Evolutionary conservation across 1,140 invertebrate genomes (phyloP).

Genomic region (Drosophila tani): DNA sequence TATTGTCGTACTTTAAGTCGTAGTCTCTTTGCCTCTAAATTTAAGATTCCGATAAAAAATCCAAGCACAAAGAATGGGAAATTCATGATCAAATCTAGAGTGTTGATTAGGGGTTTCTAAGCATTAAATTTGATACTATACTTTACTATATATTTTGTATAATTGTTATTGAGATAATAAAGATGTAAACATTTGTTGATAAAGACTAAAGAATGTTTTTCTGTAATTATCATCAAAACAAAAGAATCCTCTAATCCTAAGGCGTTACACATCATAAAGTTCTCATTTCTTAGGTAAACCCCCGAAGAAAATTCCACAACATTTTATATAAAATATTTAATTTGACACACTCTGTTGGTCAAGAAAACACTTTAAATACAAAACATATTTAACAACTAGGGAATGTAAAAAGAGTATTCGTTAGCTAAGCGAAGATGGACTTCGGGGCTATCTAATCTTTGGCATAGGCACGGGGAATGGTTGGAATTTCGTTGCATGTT

Average conservation of each 20-base stretch:
- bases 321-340: slow-evolving; percentile 58
- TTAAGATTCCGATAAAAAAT: slow-evolving; percentile 33
- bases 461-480: slow-evolving; percentile 63
- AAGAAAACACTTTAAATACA: slow-evolving; percentile 40
- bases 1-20: slow-evolving; percentile 57
- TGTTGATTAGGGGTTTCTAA: slow-evolving; percentile 49
- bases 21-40: slow-evolving; percentile 49
- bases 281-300: neutral
- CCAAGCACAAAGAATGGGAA: slow-evolving; percentile 17
- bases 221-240: neutral
- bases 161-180: slow-evolving; percentile 55
- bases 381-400: slow-evolving; percentile 28
- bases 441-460: slow-evolving; percentile 60
- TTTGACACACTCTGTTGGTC: slow-evolving; percentile 38
- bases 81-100: slow-evolving; percentile 28
- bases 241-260: too few species aligned
- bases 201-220: neutral
- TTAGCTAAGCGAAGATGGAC: slow-evolving; percentile 34
- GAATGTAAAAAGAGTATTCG: slow-evolving; percentile 69
- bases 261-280: too few species aligned
- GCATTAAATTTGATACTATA: slow-evolving; percentile 36
- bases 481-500: slow-evolving; percentile 28
- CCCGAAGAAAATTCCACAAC: neutral
- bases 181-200: slow-evolving; percentile 24
- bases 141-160: slow-evolving; percentile 36